A percentile compares a stretch with the other conserved stretches of the same genome.
Evolutionary conservation across 53 echinoderm and acorn worm genomes (phyloP).

Genomic region (Temnopleurus reevesii): DNA sequence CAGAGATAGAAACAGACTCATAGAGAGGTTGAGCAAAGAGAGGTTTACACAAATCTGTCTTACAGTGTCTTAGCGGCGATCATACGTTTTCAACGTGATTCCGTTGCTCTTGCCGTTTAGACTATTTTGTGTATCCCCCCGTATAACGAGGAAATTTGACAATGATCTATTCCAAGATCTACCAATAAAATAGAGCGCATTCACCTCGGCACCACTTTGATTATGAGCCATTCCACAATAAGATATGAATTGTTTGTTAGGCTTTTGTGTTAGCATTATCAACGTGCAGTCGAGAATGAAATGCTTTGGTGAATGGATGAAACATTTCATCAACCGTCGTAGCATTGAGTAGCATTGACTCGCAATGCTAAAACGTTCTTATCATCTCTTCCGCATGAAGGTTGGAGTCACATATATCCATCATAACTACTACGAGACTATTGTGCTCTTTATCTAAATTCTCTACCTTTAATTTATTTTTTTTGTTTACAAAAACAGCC

Average conservation of each 20-base stretch:
- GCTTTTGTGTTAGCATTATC: not conserved
- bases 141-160: not conserved
- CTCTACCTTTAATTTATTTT: not conserved
- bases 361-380: not conserved
- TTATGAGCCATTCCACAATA: not conserved
- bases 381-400: not conserved
- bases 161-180: not conserved
- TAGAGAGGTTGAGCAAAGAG: too few relatives aligned
- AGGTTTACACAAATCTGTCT: not conserved
- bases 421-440: not conserved
- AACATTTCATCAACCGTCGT: too few relatives aligned
- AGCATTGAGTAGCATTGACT: not conserved
- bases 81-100: too few relatives aligned
- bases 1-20: too few relatives aligned
- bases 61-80: too few relatives aligned
- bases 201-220: not conserved
- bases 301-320: not conserved
- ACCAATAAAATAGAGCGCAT: not conserved
- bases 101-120: too few relatives aligned
- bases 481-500: not conserved
- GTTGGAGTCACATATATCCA: not conserved
- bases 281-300: not conserved
- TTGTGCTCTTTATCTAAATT: not conserved
- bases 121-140: too few relatives aligned
- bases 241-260: not conserved